Base-by-base conservation (phyloP, 2,888 invertebrate genomes). In the Tolmerus cingulatus region DNA sequence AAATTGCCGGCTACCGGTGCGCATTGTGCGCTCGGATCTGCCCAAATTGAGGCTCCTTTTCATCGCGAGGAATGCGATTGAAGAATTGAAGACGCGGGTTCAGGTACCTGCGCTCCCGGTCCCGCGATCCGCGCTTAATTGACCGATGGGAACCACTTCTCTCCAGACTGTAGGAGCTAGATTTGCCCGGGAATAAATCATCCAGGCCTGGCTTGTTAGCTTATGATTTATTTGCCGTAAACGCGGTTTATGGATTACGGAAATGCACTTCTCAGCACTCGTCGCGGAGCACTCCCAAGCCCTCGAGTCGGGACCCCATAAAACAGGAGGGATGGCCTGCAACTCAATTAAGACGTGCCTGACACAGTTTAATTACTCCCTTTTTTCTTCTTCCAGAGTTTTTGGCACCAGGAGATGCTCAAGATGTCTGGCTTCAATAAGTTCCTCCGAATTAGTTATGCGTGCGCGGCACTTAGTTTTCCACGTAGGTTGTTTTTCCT, bases 401-500 rank as follows among this genome's bases (percentile, higher is more conserved):
- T 98, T 98, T 93, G 97, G 97, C 76, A 95, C 96, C 92, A 96
- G 96, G 93, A 94, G 97, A 87, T 98, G 98, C 93, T 96, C 97
- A 87, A 95, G 98, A 88, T 99, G 98, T 93, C 96, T 97, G 91
- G 96, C 96, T 51, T 96, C 96, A 85, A 98, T 99, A 90, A 95
- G 96, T 46, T 96, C 98, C 55, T 96, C 97, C 82, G 98, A 98
- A 93, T 93, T 98, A 92, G 98, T 99, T 92, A 98, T 99, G 98
- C 94, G 98, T 86, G 98, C 98, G 12, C 94, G 97, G 84, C 98
- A 98, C 90, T 94, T 97, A 91, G 97, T 98, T 90, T 99, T 97
- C 94, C 98, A 99, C 94, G 96, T 98, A 88, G 96, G 96, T 91
- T 99, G 98, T 93, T 99, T 99, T 94, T 97, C 97, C 78, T 98